These are phyloP conservation scores for Agrotis segetum DNA, from an alignment of 2,888 invertebrate species.

Conservation along the genomic window DNA sequence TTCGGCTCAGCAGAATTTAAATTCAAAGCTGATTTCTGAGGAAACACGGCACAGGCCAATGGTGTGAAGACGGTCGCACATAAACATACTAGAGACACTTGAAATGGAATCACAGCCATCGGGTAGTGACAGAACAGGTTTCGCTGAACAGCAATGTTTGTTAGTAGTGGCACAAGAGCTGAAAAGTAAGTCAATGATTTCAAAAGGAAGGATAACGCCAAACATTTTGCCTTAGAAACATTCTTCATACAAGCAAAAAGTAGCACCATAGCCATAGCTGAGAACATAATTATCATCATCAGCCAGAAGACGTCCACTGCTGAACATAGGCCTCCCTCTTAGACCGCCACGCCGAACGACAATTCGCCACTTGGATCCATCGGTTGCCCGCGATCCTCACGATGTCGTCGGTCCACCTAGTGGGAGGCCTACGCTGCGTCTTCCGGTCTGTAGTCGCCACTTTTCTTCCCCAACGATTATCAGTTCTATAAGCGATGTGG, in stretches of 20 bases:
- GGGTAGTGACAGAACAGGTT: constrained; percentile 39
- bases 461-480: background rate
- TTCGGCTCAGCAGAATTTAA: constrained; percentile 11
- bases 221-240: background rate
- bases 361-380: background rate
- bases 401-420: background rate
- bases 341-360: background rate
- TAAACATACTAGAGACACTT: constrained; percentile 29
- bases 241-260: too few relatives aligned
- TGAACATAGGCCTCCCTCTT: background rate
- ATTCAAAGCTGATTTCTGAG: constrained; percentile 13
- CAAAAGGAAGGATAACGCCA: background rate
- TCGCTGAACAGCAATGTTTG: constrained; percentile 23
- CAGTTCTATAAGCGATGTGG: background rate
- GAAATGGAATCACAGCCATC: constrained; percentile 41
- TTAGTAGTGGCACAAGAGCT: constrained; percentile 40
- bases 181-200: background rate
- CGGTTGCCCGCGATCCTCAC: too few relatives aligned
- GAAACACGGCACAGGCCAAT: constrained; percentile 34
- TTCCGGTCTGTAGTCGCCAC: too few relatives aligned
- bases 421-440: too few relatives aligned
- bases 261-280: too few relatives aligned
- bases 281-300: background rate
- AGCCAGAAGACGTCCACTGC: background rate
- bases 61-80: constrained; percentile 25